A percentile compares a stretch with the other conserved stretches of the same genome.
Evolutionary conservation across 2,888 invertebrate genomes (phyloP).

Genomic region (Drosophila mimica): DNA sequence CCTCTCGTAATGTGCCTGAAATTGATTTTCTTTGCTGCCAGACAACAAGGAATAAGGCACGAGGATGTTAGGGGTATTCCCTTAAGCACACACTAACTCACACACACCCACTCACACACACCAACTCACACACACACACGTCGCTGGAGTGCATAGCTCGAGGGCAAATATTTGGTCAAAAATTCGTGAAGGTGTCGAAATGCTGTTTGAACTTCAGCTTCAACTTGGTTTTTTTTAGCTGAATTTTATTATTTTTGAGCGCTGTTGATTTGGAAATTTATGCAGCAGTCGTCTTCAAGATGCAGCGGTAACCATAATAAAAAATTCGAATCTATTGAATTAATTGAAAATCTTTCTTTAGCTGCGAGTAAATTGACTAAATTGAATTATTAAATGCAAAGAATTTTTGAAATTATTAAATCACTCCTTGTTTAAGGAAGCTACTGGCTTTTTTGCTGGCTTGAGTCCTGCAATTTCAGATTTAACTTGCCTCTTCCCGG

Average conservation of each 20-base stretch:
- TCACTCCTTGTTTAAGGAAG: background rate
- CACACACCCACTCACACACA: background rate
- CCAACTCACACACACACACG: slow-evolving; percentile 15
- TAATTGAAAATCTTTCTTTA: no score
- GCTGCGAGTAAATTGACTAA: background rate
- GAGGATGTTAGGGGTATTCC: background rate
- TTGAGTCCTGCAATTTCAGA: background rate
- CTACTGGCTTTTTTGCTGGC: background rate
- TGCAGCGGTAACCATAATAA: no score
- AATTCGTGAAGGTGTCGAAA: slow-evolving; percentile 58
- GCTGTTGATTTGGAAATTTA: background rate
- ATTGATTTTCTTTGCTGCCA: slow-evolving; percentile 66
- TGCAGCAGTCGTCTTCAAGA: background rate
- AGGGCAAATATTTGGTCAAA: slow-evolving; percentile 70
- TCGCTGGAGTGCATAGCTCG: slow-evolving; percentile 39
- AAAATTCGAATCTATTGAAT: no score
- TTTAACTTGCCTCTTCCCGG: background rate
- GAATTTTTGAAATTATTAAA: background rate
- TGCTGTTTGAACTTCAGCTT: slow-evolving; percentile 44
- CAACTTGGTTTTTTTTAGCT: background rate
- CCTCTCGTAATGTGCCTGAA: slow-evolving; percentile 67
- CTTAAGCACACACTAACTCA: background rate
- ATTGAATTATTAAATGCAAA: background rate
- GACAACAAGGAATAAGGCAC: slow-evolving; percentile 14
- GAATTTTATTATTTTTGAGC: background rate